phyloP scores from a whole-genome alignment of 2,888 invertebrate genomes.

The Mythimna loreyi region DNA sequence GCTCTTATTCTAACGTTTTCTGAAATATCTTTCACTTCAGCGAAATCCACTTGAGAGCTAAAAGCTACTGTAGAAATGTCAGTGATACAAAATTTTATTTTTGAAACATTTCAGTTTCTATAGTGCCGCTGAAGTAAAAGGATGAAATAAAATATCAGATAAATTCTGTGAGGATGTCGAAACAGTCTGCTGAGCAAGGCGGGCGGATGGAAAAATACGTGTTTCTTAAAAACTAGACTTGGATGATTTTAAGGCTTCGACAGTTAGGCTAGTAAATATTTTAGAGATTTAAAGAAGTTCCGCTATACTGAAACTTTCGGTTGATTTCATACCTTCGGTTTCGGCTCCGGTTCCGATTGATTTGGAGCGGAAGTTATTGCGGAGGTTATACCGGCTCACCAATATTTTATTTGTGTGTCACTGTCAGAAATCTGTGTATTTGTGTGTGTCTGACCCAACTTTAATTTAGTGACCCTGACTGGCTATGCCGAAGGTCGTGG shows the following conservation, averaged over 20 bases:
- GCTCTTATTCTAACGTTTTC: conserved; percentile 1
- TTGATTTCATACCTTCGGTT: no score
- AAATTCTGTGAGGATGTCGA: conserved; percentile 7
- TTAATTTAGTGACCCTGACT: no score
- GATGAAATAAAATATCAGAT: conserved; percentile 18
- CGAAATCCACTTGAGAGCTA: conserved; percentile 23
- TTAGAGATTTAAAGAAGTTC: no score
- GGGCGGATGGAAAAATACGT: not conserved
- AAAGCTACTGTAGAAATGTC: conserved; percentile 35
- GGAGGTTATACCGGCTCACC: no score
- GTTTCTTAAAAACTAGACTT: not conserved
- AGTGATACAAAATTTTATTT: conserved; percentile 39
- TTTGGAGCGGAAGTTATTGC: no score
- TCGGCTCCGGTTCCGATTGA: no score
- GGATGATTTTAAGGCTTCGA: not conserved
- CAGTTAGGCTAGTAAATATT: not conserved
- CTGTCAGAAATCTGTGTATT: no score
- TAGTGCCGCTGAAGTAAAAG: conserved; percentile 28
- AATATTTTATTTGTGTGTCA: no score
- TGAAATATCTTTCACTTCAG: conserved; percentile 35
- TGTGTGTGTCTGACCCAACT: no score
- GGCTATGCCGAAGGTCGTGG: no score
- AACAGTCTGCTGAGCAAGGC: not conserved
- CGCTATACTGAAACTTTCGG: no score
- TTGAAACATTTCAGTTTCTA: conserved; percentile 31